phyloP scores from a whole-genome alignment of 2,113 vertebrate genomes.

The Herpetotheres cachinnans region DNA sequence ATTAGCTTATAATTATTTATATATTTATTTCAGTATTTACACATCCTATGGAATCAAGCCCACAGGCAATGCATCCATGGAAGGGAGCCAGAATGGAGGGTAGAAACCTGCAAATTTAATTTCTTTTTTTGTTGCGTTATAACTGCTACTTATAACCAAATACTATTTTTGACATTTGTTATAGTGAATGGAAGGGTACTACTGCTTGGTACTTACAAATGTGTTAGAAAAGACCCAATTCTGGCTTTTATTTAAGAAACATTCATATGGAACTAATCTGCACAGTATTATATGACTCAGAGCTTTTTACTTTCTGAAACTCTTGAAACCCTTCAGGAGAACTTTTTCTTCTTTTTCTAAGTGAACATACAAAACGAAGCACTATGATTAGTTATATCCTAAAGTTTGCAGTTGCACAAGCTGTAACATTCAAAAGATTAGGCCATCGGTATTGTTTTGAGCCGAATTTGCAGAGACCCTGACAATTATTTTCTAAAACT shows the following conservation, averaged over 20 bases:
- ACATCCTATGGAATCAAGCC: background rate
- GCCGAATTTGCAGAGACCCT: background rate
- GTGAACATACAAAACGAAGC: background rate
- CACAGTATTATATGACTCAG: background rate
- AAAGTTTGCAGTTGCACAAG: background rate
- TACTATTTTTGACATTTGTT: background rate
- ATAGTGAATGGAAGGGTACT: background rate
- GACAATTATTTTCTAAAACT: background rate
- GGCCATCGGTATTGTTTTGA: background rate
- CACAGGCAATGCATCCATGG: background rate
- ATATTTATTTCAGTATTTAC: conserved; percentile 23
- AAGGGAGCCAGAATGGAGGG: background rate
- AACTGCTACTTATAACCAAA: background rate
- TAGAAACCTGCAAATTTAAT: background rate
- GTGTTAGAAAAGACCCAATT: background rate
- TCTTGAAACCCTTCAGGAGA: background rate
- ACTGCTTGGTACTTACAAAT: background rate
- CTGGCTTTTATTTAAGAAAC: background rate
- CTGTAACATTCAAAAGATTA: background rate
- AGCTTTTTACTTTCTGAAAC: background rate
- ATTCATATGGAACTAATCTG: background rate
- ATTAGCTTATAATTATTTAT: conserved; percentile 39
- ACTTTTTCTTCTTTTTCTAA: background rate
- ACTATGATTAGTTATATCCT: background rate
- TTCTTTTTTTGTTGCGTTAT: background rate